Percentiles rank a stretch among this genome's conserved stretches.
phyloP scores from a whole-genome alignment of 2,113 vertebrate genomes.

The Eira barbara region DNA sequence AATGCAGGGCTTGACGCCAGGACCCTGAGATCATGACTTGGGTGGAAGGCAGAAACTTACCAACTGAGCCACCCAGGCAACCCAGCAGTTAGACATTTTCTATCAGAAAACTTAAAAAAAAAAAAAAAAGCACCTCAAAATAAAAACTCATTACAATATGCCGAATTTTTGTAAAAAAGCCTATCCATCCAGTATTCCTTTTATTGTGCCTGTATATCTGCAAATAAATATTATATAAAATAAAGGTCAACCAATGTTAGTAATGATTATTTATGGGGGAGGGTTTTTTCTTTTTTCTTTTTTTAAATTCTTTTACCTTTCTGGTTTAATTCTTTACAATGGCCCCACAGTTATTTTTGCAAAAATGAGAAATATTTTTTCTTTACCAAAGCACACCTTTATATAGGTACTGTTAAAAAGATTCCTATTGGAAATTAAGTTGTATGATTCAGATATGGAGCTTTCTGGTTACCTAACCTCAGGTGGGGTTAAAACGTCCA shows the following conservation, averaged over 20 bases:
- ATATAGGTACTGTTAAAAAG: slow-evolving; percentile 8
- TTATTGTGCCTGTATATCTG: not conserved
- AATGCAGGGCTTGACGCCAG: too few relatives aligned
- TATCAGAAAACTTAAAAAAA: not conserved
- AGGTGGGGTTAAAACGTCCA: not conserved
- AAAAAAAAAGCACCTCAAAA: not conserved
- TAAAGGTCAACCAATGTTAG: not conserved
- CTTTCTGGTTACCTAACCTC: not conserved
- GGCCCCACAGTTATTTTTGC: not conserved
- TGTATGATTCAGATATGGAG: not conserved
- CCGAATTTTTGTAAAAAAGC: not conserved
- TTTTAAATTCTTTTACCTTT: not conserved
- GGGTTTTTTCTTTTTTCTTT: not conserved
- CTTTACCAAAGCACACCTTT: not conserved
- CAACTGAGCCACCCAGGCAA: too few relatives aligned
- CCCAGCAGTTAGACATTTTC: not conserved
- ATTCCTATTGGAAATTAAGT: not conserved
- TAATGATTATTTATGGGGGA: not conserved
- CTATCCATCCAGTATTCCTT: not conserved
- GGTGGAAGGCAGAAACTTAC: too few relatives aligned
- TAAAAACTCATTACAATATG: not conserved
- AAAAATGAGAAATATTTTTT: slow-evolving; percentile 24
- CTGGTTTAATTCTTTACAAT: not conserved
- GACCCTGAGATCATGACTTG: too few relatives aligned
- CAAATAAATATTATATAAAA: not conserved